Evolutionary conservation across 2,797 vertebrate genomes (phyloP).

Genomic region (Tachyglossus aculeatus): DNA sequence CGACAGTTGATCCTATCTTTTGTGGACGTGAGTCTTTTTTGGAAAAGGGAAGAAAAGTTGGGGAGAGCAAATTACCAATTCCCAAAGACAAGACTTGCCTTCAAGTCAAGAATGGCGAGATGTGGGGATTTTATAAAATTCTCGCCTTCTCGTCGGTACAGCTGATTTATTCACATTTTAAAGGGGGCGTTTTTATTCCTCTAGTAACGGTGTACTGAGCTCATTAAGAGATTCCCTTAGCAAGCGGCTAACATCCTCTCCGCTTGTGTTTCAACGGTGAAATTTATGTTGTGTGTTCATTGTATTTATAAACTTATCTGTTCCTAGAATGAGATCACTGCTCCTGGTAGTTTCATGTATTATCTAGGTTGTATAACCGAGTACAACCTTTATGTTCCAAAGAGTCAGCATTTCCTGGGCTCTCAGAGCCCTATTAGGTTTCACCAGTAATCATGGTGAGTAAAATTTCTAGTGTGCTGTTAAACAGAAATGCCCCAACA

Average conservation of each 20-base stretch:
- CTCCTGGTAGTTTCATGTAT: conserved; percentile 29
- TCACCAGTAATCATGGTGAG: conserved; percentile 1
- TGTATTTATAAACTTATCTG: conserved; percentile 34
- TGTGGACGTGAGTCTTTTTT: too few relatives aligned
- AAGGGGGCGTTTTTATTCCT: too few relatives aligned
- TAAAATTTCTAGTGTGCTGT: not conserved
- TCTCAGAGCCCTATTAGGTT: conserved; percentile 48
- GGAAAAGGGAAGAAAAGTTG: too few relatives aligned
- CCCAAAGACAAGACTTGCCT: conserved; percentile 1
- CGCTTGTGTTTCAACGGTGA: not conserved
- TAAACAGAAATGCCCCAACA: conserved; percentile 4
- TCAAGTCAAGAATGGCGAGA: conserved; percentile 4
- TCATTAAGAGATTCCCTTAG: conserved; percentile 14
- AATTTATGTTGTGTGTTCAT: conserved; percentile 27
- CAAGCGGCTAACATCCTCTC: not conserved
- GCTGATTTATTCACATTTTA: conserved; percentile 1
- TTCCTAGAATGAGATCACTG: conserved; percentile 27
- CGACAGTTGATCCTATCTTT: too few relatives aligned
- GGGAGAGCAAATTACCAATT: not conserved
- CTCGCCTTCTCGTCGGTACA: not conserved
- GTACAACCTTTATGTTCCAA: conserved; percentile 18
- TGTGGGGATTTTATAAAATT: not conserved
- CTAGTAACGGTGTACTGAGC: too few relatives aligned
- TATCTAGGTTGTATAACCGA: not conserved
- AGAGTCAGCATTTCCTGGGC: conserved; percentile 38